Base-by-base conservation (phyloP, 2,888 invertebrate species). In the Leptinotarsa rubiginosa region DNA sequence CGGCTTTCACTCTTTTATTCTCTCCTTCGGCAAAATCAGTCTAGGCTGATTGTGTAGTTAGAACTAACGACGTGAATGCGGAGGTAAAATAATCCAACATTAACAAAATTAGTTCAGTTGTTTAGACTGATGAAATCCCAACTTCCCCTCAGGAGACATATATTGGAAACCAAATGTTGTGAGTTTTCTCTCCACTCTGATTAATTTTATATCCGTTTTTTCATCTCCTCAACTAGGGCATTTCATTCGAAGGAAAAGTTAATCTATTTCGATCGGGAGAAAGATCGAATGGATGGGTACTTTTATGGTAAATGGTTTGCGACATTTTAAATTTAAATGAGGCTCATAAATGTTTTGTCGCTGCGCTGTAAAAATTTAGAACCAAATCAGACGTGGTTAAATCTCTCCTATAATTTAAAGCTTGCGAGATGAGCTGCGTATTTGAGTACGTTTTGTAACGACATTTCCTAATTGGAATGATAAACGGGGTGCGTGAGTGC, bases 241-340 rank as follows among this genome's bases (percentile, higher is more conserved):
- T 68, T 74, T 71, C 71, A 52, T 71, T 50, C 71, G 67, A 74
- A 68, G 74, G 64, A 71, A 71, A 74, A 74, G 68, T 71, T 74
- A 74, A 74, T 74, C 68, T 74, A 71, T 68, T 67, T 68, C 70
- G 75, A 77, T 78, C 79, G 70, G 75, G 78, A 75, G 72, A 69
- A 77, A 70, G 69, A 77, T 78, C 79, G 70, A 75, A 79, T 78
- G 72, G 71, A 77, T 73, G 69, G 75, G 67, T 73, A 76, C 74
- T 78, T 80, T 81, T 79, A 81, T 77, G 77, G 77, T 74, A 76
- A 78, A 77, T 66, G 76, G 77, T 71, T 71, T 65, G 76, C 74
- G 75, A 75, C 82, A 84, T 83, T 83, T 82, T 80, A 83, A 82
- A 84, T 84, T 85, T 83, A 85, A 85, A 84, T 83, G 83, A 81